Percentiles rank a stretch among this genome's conserved stretches.
Conservation (phyloP, 2,797 vertebrate genomes). For the Mus spretus region DNA sequence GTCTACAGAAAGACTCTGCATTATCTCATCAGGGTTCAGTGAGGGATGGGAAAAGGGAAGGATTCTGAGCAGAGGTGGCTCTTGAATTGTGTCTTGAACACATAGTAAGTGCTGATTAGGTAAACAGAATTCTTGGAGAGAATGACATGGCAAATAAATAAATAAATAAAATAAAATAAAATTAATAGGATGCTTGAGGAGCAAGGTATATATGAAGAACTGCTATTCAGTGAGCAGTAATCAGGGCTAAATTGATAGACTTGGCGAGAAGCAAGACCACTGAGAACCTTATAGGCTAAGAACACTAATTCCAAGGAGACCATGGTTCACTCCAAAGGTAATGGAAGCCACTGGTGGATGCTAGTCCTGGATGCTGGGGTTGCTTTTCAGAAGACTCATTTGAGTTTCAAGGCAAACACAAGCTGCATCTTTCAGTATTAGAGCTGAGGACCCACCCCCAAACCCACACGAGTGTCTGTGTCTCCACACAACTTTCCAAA, state of each 20-base stretch:
- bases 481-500: slow-evolving; percentile 6
- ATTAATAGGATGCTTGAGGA: not conserved
- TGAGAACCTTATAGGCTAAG: not conserved
- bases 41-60: not conserved
- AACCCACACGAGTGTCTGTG: not conserved
- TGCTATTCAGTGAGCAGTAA: not conserved
- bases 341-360: not conserved
- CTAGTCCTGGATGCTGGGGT: not conserved
- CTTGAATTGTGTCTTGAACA: not conserved
- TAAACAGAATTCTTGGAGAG: not conserved
- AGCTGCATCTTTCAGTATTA: not conserved
- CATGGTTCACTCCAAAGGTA: not conserved
- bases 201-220: not conserved
- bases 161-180: not conserved
- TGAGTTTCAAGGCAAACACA: not conserved
- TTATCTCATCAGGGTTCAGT: not conserved
- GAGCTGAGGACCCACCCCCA: not conserved
- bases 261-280: not conserved
- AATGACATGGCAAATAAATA: not conserved
- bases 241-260: not conserved
- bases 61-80: not conserved
- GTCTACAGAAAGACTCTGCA: not conserved
- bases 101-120: not conserved
- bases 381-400: slow-evolving; percentile 7
- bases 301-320: not conserved